Base-by-base conservation (phyloP, 1,140 invertebrate genomes). In the Agrilus planipennis region DNA sequence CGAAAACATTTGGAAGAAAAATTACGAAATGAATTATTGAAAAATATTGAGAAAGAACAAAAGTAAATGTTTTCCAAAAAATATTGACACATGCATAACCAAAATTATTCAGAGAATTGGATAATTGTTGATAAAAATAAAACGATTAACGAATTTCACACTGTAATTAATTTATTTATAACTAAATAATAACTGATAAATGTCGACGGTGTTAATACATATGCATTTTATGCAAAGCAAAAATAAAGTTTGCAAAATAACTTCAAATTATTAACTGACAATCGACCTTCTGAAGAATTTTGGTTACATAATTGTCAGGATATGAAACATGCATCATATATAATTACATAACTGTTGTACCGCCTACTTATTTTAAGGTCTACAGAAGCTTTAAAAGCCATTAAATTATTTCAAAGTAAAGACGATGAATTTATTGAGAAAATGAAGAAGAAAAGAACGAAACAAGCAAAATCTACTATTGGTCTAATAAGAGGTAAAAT, bases 351-450 rank as follows among this genome's bases (percentile, higher is more conserved):
- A 20, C 10, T 17, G n/a, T n/a, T n/a, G n/a, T n/a, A n/a, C n/a
- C n/a, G n/a, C n/a, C 16, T 11, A 11, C 11, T 14, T 39, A 11
- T 10, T 32, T 51, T 9, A 40, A 56, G 51, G 44, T 45, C 51
- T 15, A 29, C 39, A 9, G 36, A 46, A 43, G 58, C 58, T 10
- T 58, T 57, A 36, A 49, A 43, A 50, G 29, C 57, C 20, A 58
- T 60, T 18, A 53, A 54, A 44, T 43, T 52, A 40, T 60, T 53
- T 18, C 54, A 53, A 47, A 40, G 34, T 12, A 50, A 58, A 47
- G 58, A 60, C 36, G 45, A 51, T 29, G 11, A 51, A 3, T 50
- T 49, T 37, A 50, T 60, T 16, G 30, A 42, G 25, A 52, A 44
- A 44, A 52, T 48, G 46, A 39, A 35, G 39, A 21, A 49, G 45